Evolutionary conservation across 2,888 invertebrate genomes (phyloP).

Genomic region (Leptinotarsa peninsularis): DNA sequence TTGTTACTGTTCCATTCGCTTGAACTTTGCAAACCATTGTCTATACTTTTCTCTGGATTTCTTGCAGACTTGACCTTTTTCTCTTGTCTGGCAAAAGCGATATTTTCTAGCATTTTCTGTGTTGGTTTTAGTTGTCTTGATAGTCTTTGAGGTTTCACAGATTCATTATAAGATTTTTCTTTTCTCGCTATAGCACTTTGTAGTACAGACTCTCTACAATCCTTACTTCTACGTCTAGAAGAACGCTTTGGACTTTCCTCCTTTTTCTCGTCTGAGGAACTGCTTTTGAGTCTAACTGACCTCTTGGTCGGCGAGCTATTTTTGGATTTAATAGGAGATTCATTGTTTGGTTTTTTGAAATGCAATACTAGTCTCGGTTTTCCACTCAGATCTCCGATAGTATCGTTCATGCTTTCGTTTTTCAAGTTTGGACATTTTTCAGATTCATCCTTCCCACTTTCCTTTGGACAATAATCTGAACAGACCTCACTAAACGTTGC

Average conservation of each 20-base stretch:
- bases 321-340: slow-evolving; percentile 56
- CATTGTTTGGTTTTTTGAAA: slow-evolving; percentile 54
- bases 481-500: not conserved
- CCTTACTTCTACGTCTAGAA: slow-evolving; percentile 74
- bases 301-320: slow-evolving; percentile 63
- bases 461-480: slow-evolving; percentile 7
- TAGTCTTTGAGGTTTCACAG: slow-evolving; percentile 66
- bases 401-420: not conserved
- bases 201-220: slow-evolving; percentile 73
- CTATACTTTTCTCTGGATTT: slow-evolving; percentile 34
- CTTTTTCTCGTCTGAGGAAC: slow-evolving; percentile 47
- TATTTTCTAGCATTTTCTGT: slow-evolving; percentile 75
- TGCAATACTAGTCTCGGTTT: slow-evolving; percentile 34
- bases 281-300: slow-evolving; percentile 61
- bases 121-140: slow-evolving; percentile 76
- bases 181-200: slow-evolving; percentile 80
- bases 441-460: not conserved
- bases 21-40: slow-evolving; percentile 5
- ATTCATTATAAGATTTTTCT: slow-evolving; percentile 76
- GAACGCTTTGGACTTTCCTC: slow-evolving; percentile 71
- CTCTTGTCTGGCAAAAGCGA: slow-evolving; percentile 66
- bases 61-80: slow-evolving; percentile 43
- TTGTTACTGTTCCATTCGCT: slow-evolving; percentile 30
- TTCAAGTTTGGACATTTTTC: not conserved
- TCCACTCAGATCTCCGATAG: not conserved